Percentiles rank a stretch among this genome's conserved stretches.
phyloP scores from a whole-genome alignment of 2,888 invertebrate genomes.

The Drosophila greeni region DNA sequence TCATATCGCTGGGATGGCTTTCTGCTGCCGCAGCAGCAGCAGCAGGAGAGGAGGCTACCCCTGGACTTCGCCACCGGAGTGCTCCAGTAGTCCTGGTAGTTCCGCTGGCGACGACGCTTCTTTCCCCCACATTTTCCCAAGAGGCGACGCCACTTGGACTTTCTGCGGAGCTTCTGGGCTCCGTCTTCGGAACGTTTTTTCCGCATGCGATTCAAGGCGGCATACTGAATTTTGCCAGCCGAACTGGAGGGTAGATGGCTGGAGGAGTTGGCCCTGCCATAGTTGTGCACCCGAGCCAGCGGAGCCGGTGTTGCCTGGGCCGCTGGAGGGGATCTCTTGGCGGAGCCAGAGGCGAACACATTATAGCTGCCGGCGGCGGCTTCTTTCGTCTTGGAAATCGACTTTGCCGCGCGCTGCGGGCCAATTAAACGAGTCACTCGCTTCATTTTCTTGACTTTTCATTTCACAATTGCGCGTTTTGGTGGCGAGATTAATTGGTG shows the following conservation, averaged over 20 bases:
- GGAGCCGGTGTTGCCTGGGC: conserved; percentile 21
- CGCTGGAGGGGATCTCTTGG: conserved; percentile 17
- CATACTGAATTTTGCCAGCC: conserved; percentile 70
- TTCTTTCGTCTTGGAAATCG: conserved; percentile 48
- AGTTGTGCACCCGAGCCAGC: conserved; percentile 66
- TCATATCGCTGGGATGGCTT: conserved; percentile 42
- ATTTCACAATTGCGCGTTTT: conserved; percentile 60
- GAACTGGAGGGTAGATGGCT: conserved; percentile 31
- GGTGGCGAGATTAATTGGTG: conserved; percentile 52
- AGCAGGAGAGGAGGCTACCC: conserved; percentile 36
- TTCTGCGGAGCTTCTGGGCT: conserved; percentile 13
- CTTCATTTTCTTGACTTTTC: conserved; percentile 58
- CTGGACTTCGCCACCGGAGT: conserved; percentile 25
- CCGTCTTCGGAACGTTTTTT: conserved; percentile 38
- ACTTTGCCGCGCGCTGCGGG: conserved; percentile 59
- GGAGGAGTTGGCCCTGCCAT: conserved; percentile 53
- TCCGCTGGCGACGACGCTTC: conserved; percentile 38
- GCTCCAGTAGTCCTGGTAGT: conserved; percentile 52
- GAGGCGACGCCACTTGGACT: conserved; percentile 40
- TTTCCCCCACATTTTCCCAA: conserved; percentile 31
- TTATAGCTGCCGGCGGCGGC: conserved; percentile 60
- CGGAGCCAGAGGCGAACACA: conserved; percentile 46
- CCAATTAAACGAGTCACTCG: conserved; percentile 70
- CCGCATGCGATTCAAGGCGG: conserved; percentile 72
- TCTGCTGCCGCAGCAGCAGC: conserved; percentile 34